A percentile compares a stretch with the other conserved stretches of the same genome.
Conservation (phyloP, 2,113 vertebrate genomes). For the Sminthopsis crassicaudata region DNA sequence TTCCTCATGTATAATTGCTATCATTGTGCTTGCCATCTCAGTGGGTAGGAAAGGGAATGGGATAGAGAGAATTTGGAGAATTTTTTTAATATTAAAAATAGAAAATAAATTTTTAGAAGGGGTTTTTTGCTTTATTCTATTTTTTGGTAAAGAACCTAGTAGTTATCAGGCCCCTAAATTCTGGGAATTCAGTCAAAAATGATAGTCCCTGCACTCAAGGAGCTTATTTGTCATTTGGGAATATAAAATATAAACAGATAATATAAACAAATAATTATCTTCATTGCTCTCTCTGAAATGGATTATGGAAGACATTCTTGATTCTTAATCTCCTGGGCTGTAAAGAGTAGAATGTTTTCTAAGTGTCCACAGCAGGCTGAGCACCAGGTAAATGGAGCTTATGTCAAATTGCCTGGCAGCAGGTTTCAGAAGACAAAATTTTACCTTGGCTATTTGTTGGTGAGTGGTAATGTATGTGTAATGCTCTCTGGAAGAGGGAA, state of each 20-base stretch:
- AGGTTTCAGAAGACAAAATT: neutral
- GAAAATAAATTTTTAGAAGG: neutral
- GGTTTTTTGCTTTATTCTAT: too few species aligned
- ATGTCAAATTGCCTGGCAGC: neutral
- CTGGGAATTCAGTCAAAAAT: neutral
- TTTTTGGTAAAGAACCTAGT: neutral
- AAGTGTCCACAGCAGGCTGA: neutral
- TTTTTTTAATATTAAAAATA: neutral
- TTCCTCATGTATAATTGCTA: neutral
- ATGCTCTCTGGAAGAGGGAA: neutral
- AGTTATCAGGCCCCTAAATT: neutral
- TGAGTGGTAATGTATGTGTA: neutral
- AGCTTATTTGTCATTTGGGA: neutral
- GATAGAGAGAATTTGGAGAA: neutral
- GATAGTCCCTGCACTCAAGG: neutral
- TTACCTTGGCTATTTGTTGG: neutral
- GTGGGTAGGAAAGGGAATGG: neutral
- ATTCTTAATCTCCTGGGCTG: slow-evolving; percentile 44
- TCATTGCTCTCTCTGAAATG: slow-evolving; percentile 24
- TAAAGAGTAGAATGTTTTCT: slow-evolving; percentile 11
- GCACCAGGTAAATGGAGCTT: neutral
- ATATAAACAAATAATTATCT: neutral
- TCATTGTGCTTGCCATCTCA: neutral
- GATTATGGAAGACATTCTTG: slow-evolving; percentile 26
- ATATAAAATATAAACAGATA: neutral